These are phyloP conservation scores for Eurystomus glaucurus DNA, from an alignment of 2,797 vertebrate genomes.

Conservation along the genomic window DNA sequence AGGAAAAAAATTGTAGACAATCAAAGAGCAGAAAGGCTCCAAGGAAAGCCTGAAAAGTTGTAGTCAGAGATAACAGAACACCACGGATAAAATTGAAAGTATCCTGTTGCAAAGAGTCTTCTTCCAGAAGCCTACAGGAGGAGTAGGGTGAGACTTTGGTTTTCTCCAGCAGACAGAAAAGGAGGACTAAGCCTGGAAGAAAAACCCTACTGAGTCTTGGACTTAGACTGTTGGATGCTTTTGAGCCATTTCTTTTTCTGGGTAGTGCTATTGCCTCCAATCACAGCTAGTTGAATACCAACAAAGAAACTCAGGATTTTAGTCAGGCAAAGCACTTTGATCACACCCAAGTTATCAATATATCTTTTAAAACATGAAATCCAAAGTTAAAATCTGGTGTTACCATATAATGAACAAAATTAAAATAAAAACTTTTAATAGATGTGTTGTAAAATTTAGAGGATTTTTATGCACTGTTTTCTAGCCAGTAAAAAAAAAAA, in stretches of 20 bases:
- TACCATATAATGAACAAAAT: not conserved
- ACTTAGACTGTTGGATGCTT: not conserved
- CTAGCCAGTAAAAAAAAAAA: not conserved
- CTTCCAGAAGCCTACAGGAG: not conserved
- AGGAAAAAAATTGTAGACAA: not conserved
- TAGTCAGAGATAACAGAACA: not conserved
- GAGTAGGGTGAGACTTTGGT: not conserved
- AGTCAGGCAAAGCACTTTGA: not conserved
- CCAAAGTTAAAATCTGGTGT: not conserved
- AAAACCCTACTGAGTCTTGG: not conserved
- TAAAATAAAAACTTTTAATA: not conserved
- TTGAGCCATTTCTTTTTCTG: not conserved
- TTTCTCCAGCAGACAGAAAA: not conserved
- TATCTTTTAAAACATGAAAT: not conserved
- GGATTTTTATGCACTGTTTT: not conserved
- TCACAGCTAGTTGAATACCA: not conserved
- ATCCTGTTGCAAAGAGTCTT: not conserved
- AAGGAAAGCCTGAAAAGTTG: not conserved
- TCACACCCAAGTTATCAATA: not conserved
- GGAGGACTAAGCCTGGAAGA: not conserved
- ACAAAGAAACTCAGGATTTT: not conserved
- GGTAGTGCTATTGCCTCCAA: not conserved
- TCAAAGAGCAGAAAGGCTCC: not conserved
- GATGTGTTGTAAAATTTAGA: not conserved
- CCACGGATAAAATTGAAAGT: accelerated